These are phyloP conservation scores for Grapholita molesta DNA, from an alignment of 1,140 invertebrate genomes.

Conservation along the genomic window DNA sequence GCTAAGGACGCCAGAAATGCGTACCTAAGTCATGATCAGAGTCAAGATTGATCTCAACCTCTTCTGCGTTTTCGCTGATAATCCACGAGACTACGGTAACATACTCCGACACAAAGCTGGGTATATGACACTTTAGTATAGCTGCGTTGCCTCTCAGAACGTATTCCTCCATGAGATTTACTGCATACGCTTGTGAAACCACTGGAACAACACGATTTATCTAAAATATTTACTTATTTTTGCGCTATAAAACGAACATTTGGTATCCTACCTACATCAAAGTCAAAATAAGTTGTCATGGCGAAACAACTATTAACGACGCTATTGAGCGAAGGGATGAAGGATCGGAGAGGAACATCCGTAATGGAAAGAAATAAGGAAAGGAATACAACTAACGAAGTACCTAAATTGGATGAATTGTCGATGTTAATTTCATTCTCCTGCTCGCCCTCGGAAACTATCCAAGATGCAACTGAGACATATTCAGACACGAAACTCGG, in stretches of 20 bases:
- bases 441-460: constrained; percentile 77
- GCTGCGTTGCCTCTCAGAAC: constrained; percentile 93
- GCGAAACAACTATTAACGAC: neutral
- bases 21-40: constrained; percentile 82
- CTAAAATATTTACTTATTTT: neutral
- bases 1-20: constrained; percentile 32
- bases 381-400: constrained; percentile 20
- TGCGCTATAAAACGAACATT: neutral
- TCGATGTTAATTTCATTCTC: constrained; percentile 61
- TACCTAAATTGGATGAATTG: constrained; percentile 58
- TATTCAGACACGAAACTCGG: constrained; percentile 94
- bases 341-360: constrained; percentile 14
- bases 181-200: constrained; percentile 92
- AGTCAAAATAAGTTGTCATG: neutral
- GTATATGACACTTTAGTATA: constrained; percentile 94
- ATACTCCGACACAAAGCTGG: constrained; percentile 94
- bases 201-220: constrained; percentile 82
- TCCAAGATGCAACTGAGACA: constrained; percentile 88
- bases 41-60: constrained; percentile 77
- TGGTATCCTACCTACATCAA: neutral
- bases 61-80: constrained; percentile 81
- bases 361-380: constrained; percentile 25
- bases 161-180: constrained; percentile 94
- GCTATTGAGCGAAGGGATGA: constrained; percentile 7
- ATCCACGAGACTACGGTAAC: constrained; percentile 91